Evolutionary conservation across 2,797 vertebrate species (phyloP).

Genomic region (Psittacula echo): DNA sequence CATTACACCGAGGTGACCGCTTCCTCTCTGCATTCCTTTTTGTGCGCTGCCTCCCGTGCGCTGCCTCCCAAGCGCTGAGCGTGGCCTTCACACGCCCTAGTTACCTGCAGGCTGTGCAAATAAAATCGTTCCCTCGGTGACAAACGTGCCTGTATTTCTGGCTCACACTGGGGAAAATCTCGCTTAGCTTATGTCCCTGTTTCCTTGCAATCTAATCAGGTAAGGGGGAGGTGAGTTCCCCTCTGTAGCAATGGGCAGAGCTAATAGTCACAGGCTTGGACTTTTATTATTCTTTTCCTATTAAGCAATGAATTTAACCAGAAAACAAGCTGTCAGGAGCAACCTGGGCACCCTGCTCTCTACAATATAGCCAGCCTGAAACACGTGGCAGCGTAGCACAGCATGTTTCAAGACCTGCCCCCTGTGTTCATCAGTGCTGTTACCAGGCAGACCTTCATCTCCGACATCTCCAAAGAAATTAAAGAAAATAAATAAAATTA

Average conservation of each 20-base stretch:
- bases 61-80: background rate
- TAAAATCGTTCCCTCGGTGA: background rate
- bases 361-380: background rate
- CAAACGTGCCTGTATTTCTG: background rate
- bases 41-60: background rate
- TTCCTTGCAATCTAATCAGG: background rate
- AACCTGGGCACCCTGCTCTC: background rate
- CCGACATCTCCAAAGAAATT: background rate
- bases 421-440: background rate
- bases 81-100: rapidly evolving
- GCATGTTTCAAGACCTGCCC: background rate
- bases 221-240: background rate
- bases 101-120: background rate
- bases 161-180: background rate
- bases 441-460: conserved; percentile 49
- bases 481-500: conserved; percentile 24
- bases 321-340: background rate
- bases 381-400: background rate
- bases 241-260: background rate
- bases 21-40: background rate
- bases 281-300: background rate
- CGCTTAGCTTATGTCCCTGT: background rate
- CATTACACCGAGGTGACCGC: background rate
- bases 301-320: background rate
- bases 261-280: background rate